Evolutionary conservation across 2,797 vertebrate genomes (phyloP), one percentile per base, ranked within the genome.

Genomic region (Triplophysa yarkandensis): DNA sequence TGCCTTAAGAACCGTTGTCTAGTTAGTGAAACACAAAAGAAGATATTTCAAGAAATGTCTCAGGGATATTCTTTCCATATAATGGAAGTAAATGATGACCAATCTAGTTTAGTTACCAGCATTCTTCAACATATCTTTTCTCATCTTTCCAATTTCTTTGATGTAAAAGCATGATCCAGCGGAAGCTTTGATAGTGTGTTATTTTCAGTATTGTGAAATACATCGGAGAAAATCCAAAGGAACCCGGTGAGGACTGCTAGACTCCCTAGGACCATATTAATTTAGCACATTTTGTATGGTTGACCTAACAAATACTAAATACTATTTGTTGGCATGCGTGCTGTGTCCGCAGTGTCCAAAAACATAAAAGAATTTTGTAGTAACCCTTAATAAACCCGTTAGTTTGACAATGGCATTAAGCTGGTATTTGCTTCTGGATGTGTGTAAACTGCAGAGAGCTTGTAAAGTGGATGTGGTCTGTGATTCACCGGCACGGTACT

Each of bases 401-500:
- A 32, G 16, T 14, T 32, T 57, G 54, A 7, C 54, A 57, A 57
- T 14, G 30, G 28, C 54, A 57, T 4, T 32, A 4, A 13, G 13
- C 16, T n/a, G 4, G 17, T 34, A 58, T 16, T 4, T 32, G 17
- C 28, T 34, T 34, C 17, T 34, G 28, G 17, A 34, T 32, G 28
- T 5, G 28, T 32, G 55, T 4, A 32, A 17, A 58, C 8, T 10
- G 55, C 32, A n/a, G 17, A 32, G 17, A 58, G 28, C 55, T 4
- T 32, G 28, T 58, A 19, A 30, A 58, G 55, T 58, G 28, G 28
- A 58, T 32, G 27, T 32, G 28, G 28, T 58, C 17, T 17, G 27
- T 58, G 27, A 70, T 58, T 32, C 10, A 21, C 11, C n/a, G 58
- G 17, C 36, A 44, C 19, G 27, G 36, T 32, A 46, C 54, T 70